Evolutionary conservation across 2,888 invertebrate species (phyloP), one percentile per base, ranked within the genome.

Genomic region (Eurytoma californica): DNA sequence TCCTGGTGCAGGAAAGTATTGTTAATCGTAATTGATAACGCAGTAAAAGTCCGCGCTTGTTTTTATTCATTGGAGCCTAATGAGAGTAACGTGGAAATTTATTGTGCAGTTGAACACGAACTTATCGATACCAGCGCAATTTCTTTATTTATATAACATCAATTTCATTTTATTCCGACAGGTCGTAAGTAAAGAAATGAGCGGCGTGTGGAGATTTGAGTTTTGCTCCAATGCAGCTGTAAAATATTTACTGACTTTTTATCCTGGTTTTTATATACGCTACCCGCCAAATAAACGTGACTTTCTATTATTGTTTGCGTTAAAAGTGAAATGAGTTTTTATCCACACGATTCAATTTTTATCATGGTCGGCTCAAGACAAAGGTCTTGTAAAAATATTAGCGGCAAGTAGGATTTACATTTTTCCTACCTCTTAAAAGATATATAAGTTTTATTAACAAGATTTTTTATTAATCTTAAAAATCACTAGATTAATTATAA

Each of bases 1-100:
- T 12, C 18, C 61, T 28, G 7, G 65, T 3, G n/a, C n/a, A 30
- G 51, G 55, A 78, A 61, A 68, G 68, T 66, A 57, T 47, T 47
- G 72, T 61, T 63, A 55, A 72, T 78, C 63, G 55, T 16, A 55
- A 78, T 78, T 30, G 72, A 72, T 72, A 61, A 68, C 63, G 47
- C 55, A 67, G 57, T 47, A 24, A 68, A 68, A 77, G 53, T 14
- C 51, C 3, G 49, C 14, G 47, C n/a, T 30, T 14, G 13, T 20
- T 47, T 58, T 66, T 65, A 28, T 18, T 39, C 28, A 14, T 9
- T n/a, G 28, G 3, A 14, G 60, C 16, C 24, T 51, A 70, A 66
- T 18, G 49, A 49, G 16, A 55, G 53, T 63, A 69, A 55, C 7
- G 30, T 20, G 18, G 12, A 76, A 51, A 69, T 65, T 57, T 58